Evolutionary conservation across 2,113 vertebrate species (phyloP), one percentile per base, ranked within the genome.

Genomic region (Tretioscincus oriximinensis): DNA sequence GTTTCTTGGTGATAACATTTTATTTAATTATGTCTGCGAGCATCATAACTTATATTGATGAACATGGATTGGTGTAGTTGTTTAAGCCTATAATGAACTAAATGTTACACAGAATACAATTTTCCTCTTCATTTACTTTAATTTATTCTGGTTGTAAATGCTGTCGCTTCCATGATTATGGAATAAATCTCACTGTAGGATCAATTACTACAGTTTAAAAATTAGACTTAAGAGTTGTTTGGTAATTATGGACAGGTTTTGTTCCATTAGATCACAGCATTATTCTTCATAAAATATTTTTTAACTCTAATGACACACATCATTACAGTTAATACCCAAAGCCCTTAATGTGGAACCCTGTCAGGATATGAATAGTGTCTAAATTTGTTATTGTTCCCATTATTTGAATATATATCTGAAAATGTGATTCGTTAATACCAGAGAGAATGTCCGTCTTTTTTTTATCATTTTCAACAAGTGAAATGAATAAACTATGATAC

Each of bases 71-170:
- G 87, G 70, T 79, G 86, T 85, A 91, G 85, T 90, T 88, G 87
- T 85, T 93, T 92, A 92, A 87, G 81, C 86, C 58, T 90, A 90
- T 89, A 93, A 91, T 93, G 89, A 94, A 91, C 86, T 90, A 92
- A 95, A 87, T 90, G 86, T 87, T 93, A 91, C 66, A 90, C 75
- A 90, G 84, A 93, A 93, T 88, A 93, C 84, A 92, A 93, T 93
- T 94, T 95, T 93, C 91, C 90, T 94, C 91, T 93, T 94, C 88
- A 93, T 93, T 93, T 95, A 90, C 70, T 93, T 92, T 93, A 94
- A 93, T 93, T 93, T 94, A 93, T 94, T 93, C 81, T 92, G 85
- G 84, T 85, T 90, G 87, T 92, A 93, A 92, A 93, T 93, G 85
- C 51, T 66, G 84, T 84, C 92, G 86, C 81, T 92, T 93, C 81